Evolutionary conservation across 2,888 invertebrate genomes (phyloP).

Genomic region (Microplitis deprimator): DNA sequence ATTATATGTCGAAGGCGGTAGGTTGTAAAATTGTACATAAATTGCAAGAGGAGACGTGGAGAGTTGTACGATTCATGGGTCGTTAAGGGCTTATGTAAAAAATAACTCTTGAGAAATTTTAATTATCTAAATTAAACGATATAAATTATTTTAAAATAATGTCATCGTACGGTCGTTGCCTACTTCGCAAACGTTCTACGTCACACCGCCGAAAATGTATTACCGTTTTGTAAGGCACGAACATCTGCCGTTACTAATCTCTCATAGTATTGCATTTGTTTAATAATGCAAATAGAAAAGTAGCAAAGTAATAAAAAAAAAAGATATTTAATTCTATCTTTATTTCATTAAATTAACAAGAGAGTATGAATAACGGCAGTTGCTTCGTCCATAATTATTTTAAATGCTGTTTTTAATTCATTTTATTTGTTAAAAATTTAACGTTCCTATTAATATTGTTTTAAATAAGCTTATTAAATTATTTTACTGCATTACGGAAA

Average conservation of each 20-base stretch:
- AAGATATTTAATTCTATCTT: constrained; percentile 16
- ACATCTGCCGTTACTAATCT: constrained; percentile 54
- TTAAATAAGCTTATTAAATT: constrained; percentile 27
- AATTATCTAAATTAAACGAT: constrained; percentile 49
- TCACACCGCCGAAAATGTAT: constrained; percentile 58
- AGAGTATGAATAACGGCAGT: constrained; percentile 42
- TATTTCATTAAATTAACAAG: constrained; percentile 24
- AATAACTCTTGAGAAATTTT: constrained; percentile 49
- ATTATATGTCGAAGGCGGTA: constrained; percentile 72
- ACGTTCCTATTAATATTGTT: constrained; percentile 42
- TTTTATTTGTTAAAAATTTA: constrained; percentile 44
- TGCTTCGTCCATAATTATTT: constrained; percentile 41
- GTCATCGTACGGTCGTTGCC: constrained; percentile 52
- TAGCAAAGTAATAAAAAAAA: constrained; percentile 15
- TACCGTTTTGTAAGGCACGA: constrained; percentile 57
- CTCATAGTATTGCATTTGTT: constrained; percentile 13
- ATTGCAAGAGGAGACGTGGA: constrained; percentile 74
- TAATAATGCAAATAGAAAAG: constrained; percentile 21
- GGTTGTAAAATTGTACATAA: constrained; percentile 77
- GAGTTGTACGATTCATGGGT: constrained; percentile 65
- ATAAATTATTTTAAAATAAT: constrained; percentile 43
- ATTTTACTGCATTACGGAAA: constrained; percentile 37
- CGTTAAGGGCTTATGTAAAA: constrained; percentile 57
- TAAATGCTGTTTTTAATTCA: constrained; percentile 40
- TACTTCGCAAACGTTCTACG: constrained; percentile 54